Conservation (phyloP, 2,888 invertebrate genomes). For the Liodrosophila aerea region DNA sequence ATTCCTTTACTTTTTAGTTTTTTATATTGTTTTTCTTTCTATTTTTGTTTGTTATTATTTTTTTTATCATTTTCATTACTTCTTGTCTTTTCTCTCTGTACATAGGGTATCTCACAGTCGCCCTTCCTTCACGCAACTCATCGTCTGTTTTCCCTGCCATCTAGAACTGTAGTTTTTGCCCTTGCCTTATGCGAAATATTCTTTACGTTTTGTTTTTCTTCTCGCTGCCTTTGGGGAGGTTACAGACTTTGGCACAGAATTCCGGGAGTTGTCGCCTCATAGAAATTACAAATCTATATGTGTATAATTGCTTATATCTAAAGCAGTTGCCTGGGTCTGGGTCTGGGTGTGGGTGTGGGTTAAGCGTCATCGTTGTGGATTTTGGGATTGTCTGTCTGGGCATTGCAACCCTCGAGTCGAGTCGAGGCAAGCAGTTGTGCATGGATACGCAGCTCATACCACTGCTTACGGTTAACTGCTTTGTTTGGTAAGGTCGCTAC, state of each 20-base stretch:
- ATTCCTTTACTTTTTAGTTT: too few relatives aligned
- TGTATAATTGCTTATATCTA: conserved; percentile 36
- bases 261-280: conserved; percentile 66
- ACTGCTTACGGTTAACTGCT: neutral
- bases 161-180: conserved; percentile 39
- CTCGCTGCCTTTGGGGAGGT: conserved; percentile 52
- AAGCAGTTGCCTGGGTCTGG: conserved; percentile 11
- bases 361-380: conserved; percentile 40
- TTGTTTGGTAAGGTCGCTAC: too few relatives aligned
- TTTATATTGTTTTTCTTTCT: too few relatives aligned
- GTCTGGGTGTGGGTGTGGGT: conserved; percentile 4
- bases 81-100: too few relatives aligned
- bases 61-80: too few relatives aligned
- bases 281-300: conserved; percentile 53
- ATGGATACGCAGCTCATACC: neutral
- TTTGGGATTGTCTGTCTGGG: too few relatives aligned
- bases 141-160: conserved; percentile 17
- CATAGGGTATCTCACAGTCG: too few relatives aligned
- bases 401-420: too few relatives aligned
- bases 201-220: conserved; percentile 15
- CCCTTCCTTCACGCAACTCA: neutral
- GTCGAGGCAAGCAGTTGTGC: neutral
- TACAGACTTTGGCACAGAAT: conserved; percentile 66
- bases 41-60: too few relatives aligned
- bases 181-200: neutral